Percentiles rank a stretch among this genome's conserved stretches.
Evolutionary conservation across 2,888 invertebrate species (phyloP).

Genomic region (Erebia epiphron): DNA sequence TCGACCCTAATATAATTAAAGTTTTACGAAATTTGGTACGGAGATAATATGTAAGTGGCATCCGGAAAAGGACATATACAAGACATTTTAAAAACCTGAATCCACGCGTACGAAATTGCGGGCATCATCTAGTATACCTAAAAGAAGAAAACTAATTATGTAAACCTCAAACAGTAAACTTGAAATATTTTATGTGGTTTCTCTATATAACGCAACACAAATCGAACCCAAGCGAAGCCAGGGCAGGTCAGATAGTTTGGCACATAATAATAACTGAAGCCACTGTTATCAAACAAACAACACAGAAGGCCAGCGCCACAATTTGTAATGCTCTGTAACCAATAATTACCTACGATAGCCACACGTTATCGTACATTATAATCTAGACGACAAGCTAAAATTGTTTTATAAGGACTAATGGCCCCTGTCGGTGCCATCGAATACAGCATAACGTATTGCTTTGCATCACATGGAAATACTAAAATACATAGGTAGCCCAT

Average conservation of each 20-base stretch:
- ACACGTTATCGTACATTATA: slow-evolving; percentile 42
- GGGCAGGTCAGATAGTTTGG: not conserved
- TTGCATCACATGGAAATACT: not conserved
- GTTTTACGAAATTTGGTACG: no score
- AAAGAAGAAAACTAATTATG: no score
- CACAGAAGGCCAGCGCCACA: slow-evolving; percentile 4
- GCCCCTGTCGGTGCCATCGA: slow-evolving; percentile 15
- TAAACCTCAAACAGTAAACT: no score
- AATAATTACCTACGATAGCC: slow-evolving; percentile 51
- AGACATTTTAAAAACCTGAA: no score
- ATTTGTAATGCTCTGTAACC: slow-evolving; percentile 31
- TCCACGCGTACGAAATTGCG: no score
- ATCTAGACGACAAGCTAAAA: slow-evolving; percentile 39
- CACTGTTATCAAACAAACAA: slow-evolving; percentile 46
- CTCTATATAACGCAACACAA: no score
- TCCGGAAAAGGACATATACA: no score
- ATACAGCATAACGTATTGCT: slow-evolving; percentile 10
- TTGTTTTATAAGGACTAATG: slow-evolving; percentile 38
- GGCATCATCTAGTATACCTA: no score
- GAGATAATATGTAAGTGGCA: no score
- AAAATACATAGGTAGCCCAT: not conserved
- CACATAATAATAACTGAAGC: not conserved
- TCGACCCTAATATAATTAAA: no score
- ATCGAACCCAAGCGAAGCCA: no score
- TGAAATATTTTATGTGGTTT: no score